Conservation (phyloP, 2,888 invertebrate species). For the Sphaeridia pumilis region DNA sequence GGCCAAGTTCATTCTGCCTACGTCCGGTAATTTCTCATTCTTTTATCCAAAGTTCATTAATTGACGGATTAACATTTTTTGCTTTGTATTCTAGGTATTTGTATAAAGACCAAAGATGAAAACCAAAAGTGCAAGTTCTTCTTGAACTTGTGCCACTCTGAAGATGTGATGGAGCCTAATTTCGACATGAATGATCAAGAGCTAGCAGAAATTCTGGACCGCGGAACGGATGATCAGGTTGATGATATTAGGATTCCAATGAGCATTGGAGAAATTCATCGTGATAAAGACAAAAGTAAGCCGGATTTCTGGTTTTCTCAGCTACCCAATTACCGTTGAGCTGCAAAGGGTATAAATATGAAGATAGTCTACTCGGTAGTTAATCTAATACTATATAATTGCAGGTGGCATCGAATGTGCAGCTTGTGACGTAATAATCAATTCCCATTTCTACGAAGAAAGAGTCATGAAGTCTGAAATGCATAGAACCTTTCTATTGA, state of each 20-base stretch:
- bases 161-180: conserved; percentile 36
- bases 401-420: conserved; percentile 41
- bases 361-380: neutral
- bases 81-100: conserved; percentile 33
- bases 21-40: conserved; percentile 17
- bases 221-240: conserved; percentile 39
- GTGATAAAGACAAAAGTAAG: conserved; percentile 42
- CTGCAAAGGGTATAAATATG: no score
- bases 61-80: neutral
- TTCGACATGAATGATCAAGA: conserved; percentile 40
- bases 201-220: conserved; percentile 39
- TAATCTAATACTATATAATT: conserved; percentile 9
- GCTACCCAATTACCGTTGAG: neutral
- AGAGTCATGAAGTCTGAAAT: conserved; percentile 40
- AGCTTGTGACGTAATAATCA: conserved; percentile 43
- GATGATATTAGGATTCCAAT: conserved; percentile 42
- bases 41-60: neutral
- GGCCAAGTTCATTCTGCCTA: conserved; percentile 33
- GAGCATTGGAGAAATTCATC: conserved; percentile 43
- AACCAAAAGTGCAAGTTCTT: conserved; percentile 37
- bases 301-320: conserved; percentile 1
- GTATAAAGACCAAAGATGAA: conserved; percentile 36
- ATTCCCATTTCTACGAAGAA: conserved; percentile 39
- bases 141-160: conserved; percentile 42
- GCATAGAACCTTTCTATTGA: conserved; percentile 42